Evolutionary conservation across 2,113 vertebrate species (phyloP).

Genomic region (Myrmecobius fasciatus): DNA sequence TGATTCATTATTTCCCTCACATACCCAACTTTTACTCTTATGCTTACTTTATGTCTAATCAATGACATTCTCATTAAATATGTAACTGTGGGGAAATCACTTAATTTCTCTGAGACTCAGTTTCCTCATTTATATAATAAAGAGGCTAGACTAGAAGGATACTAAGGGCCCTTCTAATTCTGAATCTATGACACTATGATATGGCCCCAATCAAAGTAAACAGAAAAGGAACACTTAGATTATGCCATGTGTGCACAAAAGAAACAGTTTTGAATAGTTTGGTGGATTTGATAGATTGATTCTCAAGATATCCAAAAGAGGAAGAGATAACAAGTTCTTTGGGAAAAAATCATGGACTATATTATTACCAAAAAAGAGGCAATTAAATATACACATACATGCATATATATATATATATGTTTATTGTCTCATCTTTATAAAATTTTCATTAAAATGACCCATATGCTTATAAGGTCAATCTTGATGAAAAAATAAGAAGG

Average conservation of each 20-base stretch:
- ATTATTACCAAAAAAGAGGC: background rate
- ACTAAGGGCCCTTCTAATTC: background rate
- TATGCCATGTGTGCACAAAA: background rate
- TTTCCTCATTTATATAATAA: background rate
- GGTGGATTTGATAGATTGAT: background rate
- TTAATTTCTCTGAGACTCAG: background rate
- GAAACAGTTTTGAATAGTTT: background rate
- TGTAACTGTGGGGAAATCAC: background rate
- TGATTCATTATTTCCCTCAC: background rate
- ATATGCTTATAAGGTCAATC: background rate
- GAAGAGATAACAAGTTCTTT: background rate
- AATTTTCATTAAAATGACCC: background rate
- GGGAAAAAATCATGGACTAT: background rate
- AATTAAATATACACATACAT: background rate
- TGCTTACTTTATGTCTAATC: no score
- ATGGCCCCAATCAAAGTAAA: background rate
- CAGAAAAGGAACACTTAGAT: background rate
- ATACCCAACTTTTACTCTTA: background rate
- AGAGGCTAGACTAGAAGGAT: background rate
- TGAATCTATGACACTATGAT: background rate
- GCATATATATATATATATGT: background rate
- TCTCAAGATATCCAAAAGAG: background rate
- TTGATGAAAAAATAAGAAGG: background rate
- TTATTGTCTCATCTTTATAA: background rate
- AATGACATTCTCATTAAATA: background rate